Percentiles rank a stretch among this genome's conserved stretches.
phyloP scores from a whole-genome alignment of 2,113 vertebrate genomes.

The Proteles cristata region DNA sequence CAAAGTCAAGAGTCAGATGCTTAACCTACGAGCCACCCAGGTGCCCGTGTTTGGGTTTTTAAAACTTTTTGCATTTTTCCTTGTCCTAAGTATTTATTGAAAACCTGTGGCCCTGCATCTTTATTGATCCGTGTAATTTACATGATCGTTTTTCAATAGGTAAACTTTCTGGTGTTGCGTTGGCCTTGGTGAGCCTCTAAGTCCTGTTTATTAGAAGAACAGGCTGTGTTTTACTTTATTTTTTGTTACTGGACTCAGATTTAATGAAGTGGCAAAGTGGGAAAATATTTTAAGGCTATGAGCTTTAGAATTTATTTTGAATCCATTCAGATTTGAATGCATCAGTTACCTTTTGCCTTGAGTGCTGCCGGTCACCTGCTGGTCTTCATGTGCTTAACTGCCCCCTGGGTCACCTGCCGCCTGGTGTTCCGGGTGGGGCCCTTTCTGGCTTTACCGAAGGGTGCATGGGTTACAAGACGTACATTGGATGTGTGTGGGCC shows the following conservation, averaged over 20 bases:
- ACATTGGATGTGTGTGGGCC: not conserved
- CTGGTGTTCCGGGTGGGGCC: not conserved
- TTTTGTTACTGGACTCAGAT: not conserved
- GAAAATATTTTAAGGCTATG: not conserved
- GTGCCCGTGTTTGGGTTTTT: not conserved
- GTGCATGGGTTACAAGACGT: not conserved
- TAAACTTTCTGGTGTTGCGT: not conserved
- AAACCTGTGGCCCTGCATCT: not conserved
- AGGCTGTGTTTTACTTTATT: not conserved
- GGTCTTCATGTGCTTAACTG: not conserved
- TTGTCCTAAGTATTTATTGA: not conserved
- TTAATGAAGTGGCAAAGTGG: not conserved
- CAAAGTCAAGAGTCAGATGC: too few species aligned
- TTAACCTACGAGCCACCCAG: too few species aligned
- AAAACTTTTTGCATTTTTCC: not conserved
- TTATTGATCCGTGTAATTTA: not conserved
- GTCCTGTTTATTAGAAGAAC: not conserved
- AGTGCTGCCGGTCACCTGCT: not conserved
- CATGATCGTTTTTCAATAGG: not conserved
- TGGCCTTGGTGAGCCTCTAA: not conserved
- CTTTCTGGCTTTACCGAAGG: not conserved
- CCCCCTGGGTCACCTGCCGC: fast-evolving
- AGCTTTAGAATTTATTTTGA: not conserved
- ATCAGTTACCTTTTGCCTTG: not conserved
- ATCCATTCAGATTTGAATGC: not conserved